Conservation (phyloP, 2,888 invertebrate genomes). For the Aradus depressus region DNA sequence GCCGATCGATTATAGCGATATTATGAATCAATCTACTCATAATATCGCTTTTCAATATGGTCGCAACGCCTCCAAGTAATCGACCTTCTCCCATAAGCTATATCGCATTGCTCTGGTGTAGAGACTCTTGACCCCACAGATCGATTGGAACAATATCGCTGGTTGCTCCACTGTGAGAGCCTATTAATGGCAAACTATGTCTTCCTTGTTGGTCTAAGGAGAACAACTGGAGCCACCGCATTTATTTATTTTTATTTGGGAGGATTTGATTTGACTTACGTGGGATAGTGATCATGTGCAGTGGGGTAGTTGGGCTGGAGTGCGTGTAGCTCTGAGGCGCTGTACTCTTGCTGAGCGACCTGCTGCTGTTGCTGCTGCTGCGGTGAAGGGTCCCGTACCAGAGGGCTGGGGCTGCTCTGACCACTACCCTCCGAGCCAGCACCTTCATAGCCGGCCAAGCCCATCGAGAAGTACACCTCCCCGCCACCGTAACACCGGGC, state of each 20-base stretch:
- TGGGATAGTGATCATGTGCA: constrained; percentile 17
- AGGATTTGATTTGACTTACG: background rate
- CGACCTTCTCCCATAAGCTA: no score
- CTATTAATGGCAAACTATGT: no score
- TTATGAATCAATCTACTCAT: no score
- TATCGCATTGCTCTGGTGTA: no score
- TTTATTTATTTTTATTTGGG: background rate
- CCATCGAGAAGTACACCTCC: constrained; percentile 19
- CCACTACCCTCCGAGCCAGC: constrained; percentile 24
- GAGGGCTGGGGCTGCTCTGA: constrained; percentile 20
- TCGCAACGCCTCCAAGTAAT: no score
- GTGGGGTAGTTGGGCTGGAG: constrained; percentile 16
- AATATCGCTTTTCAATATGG: no score
- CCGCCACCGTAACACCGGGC: constrained; percentile 11
- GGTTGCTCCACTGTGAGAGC: no score
- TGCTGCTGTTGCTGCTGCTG: constrained; percentile 6
- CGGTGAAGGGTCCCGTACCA: constrained; percentile 16
- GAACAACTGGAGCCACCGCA: no score
- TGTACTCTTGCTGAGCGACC: constrained; percentile 16
- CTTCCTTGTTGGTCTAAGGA: no score
- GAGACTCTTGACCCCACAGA: no score
- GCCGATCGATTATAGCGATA: no score
- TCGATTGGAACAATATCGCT: no score
- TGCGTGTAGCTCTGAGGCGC: constrained; percentile 20
- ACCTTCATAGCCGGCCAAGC: constrained; percentile 6